Evolutionary conservation across 2,113 vertebrate genomes (phyloP), one percentile per base, ranked within the genome.

Genomic region (Passer domesticus): DNA sequence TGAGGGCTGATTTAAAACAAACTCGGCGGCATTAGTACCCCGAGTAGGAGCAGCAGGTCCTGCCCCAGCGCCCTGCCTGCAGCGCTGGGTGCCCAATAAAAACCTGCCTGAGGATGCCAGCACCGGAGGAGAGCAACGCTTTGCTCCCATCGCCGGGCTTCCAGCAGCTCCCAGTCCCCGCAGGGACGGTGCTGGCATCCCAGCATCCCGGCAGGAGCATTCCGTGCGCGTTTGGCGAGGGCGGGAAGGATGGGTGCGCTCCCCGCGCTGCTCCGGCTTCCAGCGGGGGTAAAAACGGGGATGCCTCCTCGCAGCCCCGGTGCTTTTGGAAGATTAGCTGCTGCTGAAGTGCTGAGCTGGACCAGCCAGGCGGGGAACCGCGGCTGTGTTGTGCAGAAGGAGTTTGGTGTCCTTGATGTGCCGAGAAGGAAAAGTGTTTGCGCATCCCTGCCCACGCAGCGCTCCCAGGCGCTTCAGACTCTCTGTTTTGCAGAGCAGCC

Each of bases 281-380:
- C 95, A 59, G 81, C 47, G 55, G 76, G 97, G 97, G 95, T 97
- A 97, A 41, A 41, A 12, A 69, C 33, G 13, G 95, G 97, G 97
- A 95, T 97, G 97, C 94, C 95, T 96, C 83, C 80, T 62, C 96
- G 97, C 90, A 96, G 89, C 95, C 94, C 96, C 85, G n/a, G 95
- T 59, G 96, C 96, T 97, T 97, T 94, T 35, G 87, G 37, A 82
- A 97, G 97, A 97, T 98, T 89, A 96, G 96, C 52, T 85, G 96
- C 93, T 97, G 59, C 92, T 98, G 86, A 96, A 93, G 91, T 87
- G 97, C 96, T 97, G 72, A 97, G 94, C 97, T 88, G 92, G 96
- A 70, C 87, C 97, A 97, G 94, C 91, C 96, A 96, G 95, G 97
- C 88, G 92, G 83, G 96, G 96, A 97, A 85, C 87, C 70, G 4